Conservation (phyloP, 2,113 vertebrate species). For the Phaethornis superciliosus region DNA sequence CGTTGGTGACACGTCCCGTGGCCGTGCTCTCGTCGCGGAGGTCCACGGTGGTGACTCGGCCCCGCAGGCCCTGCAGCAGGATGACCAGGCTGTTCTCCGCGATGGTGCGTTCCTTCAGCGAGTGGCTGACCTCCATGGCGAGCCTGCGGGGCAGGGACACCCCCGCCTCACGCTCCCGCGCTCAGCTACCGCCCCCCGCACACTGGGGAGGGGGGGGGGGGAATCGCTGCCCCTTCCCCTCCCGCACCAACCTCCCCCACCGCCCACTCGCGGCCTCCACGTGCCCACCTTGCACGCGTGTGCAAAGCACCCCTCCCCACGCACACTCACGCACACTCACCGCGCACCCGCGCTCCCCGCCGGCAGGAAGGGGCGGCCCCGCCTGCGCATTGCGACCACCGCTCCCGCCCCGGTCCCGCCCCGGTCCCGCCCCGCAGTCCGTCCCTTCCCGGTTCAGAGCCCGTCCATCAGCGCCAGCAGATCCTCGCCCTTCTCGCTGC, state of each 20-base stretch:
- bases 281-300: neutral
- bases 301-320: too few relatives aligned
- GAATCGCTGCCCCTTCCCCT: too few relatives aligned
- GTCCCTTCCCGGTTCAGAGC: constrained; percentile 72
- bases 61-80: constrained; percentile 91
- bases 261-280: too few relatives aligned
- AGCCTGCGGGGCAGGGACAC: neutral
- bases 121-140: constrained; percentile 84
- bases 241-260: neutral
- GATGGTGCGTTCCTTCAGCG: constrained; percentile 91
- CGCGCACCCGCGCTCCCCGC: neutral
- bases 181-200: too few relatives aligned
- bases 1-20: constrained; percentile 83
- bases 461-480: constrained; percentile 94
- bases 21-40: constrained; percentile 90
- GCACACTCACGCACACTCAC: neutral
- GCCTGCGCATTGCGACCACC: neutral
- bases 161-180: too few relatives aligned
- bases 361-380: neutral
- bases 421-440: too few relatives aligned
- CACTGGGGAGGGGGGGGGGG: too few relatives aligned
- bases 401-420: too few relatives aligned
- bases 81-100: constrained; percentile 95
- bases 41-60: constrained; percentile 89
- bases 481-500: constrained; percentile 88